Percentiles rank a stretch among this genome's conserved stretches.
Evolutionary conservation across 53 echinoderm and acorn worm species (phyloP).

Genomic region (Astropecten irregularis): DNA sequence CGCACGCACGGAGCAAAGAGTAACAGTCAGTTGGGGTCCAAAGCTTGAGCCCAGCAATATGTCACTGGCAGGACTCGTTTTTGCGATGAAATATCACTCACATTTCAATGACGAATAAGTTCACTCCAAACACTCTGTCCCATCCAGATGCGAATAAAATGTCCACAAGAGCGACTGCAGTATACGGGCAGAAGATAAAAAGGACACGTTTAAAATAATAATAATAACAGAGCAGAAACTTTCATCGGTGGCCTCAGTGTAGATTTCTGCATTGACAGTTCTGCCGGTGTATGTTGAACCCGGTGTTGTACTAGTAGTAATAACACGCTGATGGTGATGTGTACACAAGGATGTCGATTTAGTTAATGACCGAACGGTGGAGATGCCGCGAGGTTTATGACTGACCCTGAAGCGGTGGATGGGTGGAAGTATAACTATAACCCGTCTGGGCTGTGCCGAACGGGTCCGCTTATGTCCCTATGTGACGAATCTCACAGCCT

Average conservation of each 20-base stretch:
- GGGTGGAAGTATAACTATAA: slow-evolving; percentile 18
- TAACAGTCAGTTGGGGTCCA: slow-evolving; percentile 45
- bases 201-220: no score
- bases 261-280: neutral
- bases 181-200: neutral
- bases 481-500: slow-evolving; percentile 53
- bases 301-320: no score
- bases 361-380: slow-evolving; percentile 45
- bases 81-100: slow-evolving; percentile 35
- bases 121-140: slow-evolving; percentile 13
- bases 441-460: neutral
- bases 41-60: slow-evolving; percentile 43
- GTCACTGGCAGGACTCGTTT: slow-evolving; percentile 34
- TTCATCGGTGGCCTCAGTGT: no score
- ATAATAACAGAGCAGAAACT: no score
- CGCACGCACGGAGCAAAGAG: slow-evolving; percentile 20
- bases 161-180: slow-evolving; percentile 40
- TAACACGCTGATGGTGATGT: slow-evolving; percentile 45
- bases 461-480: slow-evolving; percentile 59
- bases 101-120: slow-evolving; percentile 51
- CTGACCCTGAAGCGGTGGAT: slow-evolving; percentile 24
- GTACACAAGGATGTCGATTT: slow-evolving; percentile 58
- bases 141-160: slow-evolving; percentile 33
- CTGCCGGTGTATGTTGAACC: slow-evolving; percentile 9
- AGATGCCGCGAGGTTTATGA: slow-evolving; percentile 50